Conservation (phyloP, 2,113 vertebrate species). For the Corydoras maculifer region DNA sequence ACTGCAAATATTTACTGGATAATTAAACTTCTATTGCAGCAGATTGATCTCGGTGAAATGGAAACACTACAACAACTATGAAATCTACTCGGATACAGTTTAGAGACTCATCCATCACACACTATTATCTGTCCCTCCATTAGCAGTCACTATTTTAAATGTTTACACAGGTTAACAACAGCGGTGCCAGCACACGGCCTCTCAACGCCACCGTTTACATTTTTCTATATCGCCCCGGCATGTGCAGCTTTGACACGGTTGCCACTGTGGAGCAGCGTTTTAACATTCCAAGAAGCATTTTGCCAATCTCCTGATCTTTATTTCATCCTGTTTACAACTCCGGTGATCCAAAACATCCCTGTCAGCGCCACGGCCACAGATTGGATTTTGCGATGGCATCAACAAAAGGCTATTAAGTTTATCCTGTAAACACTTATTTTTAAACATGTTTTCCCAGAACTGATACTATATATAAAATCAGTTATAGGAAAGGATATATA, state of each 20-base stretch:
- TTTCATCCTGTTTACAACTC: constrained; percentile 22
- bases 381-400: not conserved
- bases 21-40: too few species aligned
- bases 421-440: not conserved
- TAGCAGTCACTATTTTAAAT: constrained; percentile 13
- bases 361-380: constrained; percentile 7
- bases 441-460: not conserved
- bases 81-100: constrained; percentile 5
- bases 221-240: constrained; percentile 13
- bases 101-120: constrained; percentile 10
- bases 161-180: constrained; percentile 23
- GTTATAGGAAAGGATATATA: too few species aligned
- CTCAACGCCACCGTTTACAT: constrained; percentile 27
- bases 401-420: not conserved
- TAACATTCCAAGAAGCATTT: constrained; percentile 11
- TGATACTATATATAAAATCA: too few species aligned
- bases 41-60: not conserved
- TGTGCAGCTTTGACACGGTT: constrained; percentile 5
- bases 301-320: constrained; percentile 7
- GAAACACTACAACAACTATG: not conserved
- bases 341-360: constrained; percentile 26
- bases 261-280: not conserved
- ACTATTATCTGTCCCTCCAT: constrained; percentile 7
- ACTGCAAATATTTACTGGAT: too few species aligned
- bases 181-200: not conserved